These are phyloP conservation scores for Cossypha polioptera DNA, from an alignment of 2,797 vertebrate species.

Conservation along the genomic window DNA sequence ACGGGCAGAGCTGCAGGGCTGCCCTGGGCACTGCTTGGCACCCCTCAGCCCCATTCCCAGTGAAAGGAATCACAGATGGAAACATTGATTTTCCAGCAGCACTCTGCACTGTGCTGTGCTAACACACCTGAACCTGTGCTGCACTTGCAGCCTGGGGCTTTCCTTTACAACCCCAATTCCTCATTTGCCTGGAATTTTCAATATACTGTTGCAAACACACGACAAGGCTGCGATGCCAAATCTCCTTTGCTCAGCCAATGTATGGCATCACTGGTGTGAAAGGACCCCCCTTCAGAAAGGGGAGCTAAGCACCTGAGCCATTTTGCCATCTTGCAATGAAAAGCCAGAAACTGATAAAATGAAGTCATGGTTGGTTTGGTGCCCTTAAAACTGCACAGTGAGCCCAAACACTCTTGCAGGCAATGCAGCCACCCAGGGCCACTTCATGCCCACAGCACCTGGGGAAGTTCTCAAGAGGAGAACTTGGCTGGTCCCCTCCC, in stretches of 20 bases:
- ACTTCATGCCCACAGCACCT: background rate
- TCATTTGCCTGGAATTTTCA: background rate
- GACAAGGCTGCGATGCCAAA: background rate
- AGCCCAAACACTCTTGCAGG: background rate
- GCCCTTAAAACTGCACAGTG: background rate
- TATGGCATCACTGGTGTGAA: background rate
- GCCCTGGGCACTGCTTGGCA: background rate
- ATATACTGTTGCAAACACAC: background rate
- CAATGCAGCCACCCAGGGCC: background rate
- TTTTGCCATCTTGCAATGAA: background rate
- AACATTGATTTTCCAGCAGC: background rate
- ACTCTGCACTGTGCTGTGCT: rapidly evolving
- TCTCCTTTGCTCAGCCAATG: background rate
- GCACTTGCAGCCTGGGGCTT: background rate
- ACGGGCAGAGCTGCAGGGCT: background rate
- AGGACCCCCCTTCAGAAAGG: background rate
- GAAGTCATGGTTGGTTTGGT: background rate
- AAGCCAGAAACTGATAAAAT: background rate
- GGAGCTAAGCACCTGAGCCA: rapidly evolving
- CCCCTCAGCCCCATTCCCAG: rapidly evolving
- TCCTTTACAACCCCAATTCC: background rate
- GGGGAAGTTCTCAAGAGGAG: background rate
- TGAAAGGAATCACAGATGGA: rapidly evolving
- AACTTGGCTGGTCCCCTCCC: too few species aligned
- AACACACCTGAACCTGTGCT: background rate